These are phyloP conservation scores for Heliconius hermathena DNA, from an alignment of 1,140 invertebrate species.

Conservation along the genomic window DNA sequence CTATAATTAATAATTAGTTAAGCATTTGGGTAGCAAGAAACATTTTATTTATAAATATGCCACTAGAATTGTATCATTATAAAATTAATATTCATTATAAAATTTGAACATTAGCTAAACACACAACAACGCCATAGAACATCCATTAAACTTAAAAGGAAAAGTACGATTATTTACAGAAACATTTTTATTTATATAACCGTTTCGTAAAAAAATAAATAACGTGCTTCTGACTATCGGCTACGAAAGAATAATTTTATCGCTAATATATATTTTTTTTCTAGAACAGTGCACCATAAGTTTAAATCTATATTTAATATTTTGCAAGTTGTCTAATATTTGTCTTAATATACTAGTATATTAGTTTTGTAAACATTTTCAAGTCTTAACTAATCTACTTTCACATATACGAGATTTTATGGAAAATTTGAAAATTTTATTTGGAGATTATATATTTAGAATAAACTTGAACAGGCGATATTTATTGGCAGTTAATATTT, in stretches of 20 bases:
- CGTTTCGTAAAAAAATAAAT: slow-evolving; percentile 51
- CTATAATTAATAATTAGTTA: slow-evolving; percentile 61
- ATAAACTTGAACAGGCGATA: slow-evolving; percentile 29
- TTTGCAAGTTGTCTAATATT: slow-evolving; percentile 65
- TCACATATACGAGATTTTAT: slow-evolving; percentile 42
- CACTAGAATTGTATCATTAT: slow-evolving; percentile 52
- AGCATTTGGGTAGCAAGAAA: slow-evolving; percentile 74
- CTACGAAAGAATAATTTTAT: slow-evolving; percentile 47
- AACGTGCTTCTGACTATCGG: slow-evolving; percentile 45
- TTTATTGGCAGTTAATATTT: slow-evolving; percentile 39
- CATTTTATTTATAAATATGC: slow-evolving; percentile 59
- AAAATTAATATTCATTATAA: slow-evolving; percentile 20
- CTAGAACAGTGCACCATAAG: slow-evolving; percentile 72
- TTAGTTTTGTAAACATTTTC: slow-evolving; percentile 55
- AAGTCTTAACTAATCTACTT: slow-evolving; percentile 49
- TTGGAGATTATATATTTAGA: slow-evolving; percentile 35
- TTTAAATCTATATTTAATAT: slow-evolving; percentile 64
- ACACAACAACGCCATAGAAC: slow-evolving; percentile 61
- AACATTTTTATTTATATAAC: slow-evolving; percentile 48
- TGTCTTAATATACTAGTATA: slow-evolving; percentile 54
- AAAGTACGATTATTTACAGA: slow-evolving; percentile 72
- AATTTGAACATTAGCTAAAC: slow-evolving; percentile 60
- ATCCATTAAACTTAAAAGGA: slow-evolving; percentile 55
- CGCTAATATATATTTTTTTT: slow-evolving; percentile 41
- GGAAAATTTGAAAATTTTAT: slow-evolving; percentile 29